Evolutionary conservation across 2,888 invertebrate genomes (phyloP).

Genomic region (Eumerus sabulonum): DNA sequence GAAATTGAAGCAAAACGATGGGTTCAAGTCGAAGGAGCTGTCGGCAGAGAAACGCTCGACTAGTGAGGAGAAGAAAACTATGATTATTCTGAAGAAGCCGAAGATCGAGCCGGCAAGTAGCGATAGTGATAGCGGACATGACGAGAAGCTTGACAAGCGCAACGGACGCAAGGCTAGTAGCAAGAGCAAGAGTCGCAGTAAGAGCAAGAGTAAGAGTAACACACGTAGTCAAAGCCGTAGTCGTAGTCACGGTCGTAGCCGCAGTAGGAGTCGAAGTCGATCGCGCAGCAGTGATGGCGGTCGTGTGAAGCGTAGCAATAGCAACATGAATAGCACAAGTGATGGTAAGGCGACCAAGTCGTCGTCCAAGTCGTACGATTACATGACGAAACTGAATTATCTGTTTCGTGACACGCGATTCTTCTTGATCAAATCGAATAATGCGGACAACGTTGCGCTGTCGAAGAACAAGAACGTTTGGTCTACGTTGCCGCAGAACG

Average conservation of each 20-base stretch:
- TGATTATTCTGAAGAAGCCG: slow-evolving; percentile 54
- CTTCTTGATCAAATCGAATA: slow-evolving; percentile 98
- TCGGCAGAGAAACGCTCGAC: slow-evolving; percentile 33
- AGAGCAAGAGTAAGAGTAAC: slow-evolving; percentile 43
- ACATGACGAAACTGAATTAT: slow-evolving; percentile 93
- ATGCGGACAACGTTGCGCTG: slow-evolving; percentile 96
- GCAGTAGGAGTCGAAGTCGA: slow-evolving; percentile 41
- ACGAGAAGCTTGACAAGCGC: slow-evolving; percentile 40
- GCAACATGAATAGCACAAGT: slow-evolving; percentile 69
- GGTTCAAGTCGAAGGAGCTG: slow-evolving; percentile 40
- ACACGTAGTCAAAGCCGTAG: slow-evolving; percentile 65
- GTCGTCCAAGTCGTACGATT: slow-evolving; percentile 87
- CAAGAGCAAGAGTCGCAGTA: slow-evolving; percentile 52
- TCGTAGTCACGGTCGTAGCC: slow-evolving; percentile 46
- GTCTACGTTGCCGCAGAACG: slow-evolving; percentile 98
- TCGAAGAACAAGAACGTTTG: slow-evolving; percentile 98
- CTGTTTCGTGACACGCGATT: slow-evolving; percentile 96
- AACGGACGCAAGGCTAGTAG: slow-evolving; percentile 55
- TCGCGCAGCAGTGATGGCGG: slow-evolving; percentile 47
- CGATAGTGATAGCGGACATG: slow-evolving; percentile 56
- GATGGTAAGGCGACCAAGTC: slow-evolving; percentile 74
- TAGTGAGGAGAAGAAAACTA: slow-evolving; percentile 41
- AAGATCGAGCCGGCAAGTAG: slow-evolving; percentile 64
- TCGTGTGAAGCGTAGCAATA: slow-evolving; percentile 70
- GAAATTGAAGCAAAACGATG: slow-evolving; percentile 68